These are phyloP conservation scores for Megalonaias nervosa DNA, from an alignment of 1,140 invertebrate genomes.

Conservation along the genomic window DNA sequence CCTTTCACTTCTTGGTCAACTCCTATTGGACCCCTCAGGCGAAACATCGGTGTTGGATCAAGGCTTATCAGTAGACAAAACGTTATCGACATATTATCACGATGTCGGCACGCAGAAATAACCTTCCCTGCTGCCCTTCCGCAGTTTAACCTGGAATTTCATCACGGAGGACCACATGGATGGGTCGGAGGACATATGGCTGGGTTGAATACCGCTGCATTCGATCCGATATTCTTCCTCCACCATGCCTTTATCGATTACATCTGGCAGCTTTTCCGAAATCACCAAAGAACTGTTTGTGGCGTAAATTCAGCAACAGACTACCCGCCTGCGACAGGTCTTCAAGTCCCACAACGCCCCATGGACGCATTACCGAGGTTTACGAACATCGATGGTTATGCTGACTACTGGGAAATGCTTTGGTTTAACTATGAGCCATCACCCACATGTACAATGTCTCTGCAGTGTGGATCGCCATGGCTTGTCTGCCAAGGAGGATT, in stretches of 20 bases:
- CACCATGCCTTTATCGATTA: constrained; percentile 70
- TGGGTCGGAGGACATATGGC: constrained; percentile 57
- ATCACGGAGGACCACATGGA: constrained; percentile 46
- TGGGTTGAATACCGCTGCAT: constrained; percentile 50
- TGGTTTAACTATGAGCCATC: constrained; percentile 9
- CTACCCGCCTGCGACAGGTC: constrained; percentile 8
- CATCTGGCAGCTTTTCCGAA: constrained; percentile 51
- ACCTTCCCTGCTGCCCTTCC: constrained; percentile 17
- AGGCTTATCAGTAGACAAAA: background rate
- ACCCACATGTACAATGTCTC: background rate
- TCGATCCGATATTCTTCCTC: constrained; percentile 70
- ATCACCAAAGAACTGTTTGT: background rate
- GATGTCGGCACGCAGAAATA: constrained; percentile 5
- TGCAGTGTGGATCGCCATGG: background rate
- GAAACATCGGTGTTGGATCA: constrained; percentile 8
- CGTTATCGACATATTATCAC: constrained; percentile 5
- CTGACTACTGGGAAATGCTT: constrained; percentile 6
- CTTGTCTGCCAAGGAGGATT: background rate
- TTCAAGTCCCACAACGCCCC: background rate
- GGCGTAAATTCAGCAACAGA: constrained; percentile 10
- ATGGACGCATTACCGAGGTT: background rate
- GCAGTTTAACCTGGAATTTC: constrained; percentile 43
- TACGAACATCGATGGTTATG: constrained; percentile 23
- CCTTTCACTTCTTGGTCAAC: constrained; percentile 60
- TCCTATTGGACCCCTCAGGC: constrained; percentile 21